Percentiles rank a stretch among this genome's conserved stretches.
phyloP scores from a whole-genome alignment of 2,113 vertebrate species.

The Eubucco bourcierii region DNA sequence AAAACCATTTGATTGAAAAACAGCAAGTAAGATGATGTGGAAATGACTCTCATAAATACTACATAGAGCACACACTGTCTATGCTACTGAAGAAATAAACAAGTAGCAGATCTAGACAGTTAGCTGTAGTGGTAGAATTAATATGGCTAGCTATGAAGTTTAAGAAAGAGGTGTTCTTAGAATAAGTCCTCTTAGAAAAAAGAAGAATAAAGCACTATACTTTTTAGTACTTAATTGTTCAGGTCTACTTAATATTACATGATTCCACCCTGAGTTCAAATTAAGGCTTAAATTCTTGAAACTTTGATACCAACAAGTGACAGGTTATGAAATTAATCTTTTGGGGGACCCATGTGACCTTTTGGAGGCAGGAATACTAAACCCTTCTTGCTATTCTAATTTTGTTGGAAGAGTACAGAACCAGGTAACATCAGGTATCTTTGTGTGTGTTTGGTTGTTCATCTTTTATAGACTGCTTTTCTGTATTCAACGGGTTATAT shows the following conservation, averaged over 20 bases:
- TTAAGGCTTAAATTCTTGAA: neutral
- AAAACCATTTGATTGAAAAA: neutral
- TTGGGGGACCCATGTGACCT: neutral
- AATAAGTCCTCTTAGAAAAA: neutral
- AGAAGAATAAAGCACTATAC: neutral
- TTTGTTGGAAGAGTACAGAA: neutral
- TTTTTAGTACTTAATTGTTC: neutral
- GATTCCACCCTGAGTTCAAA: neutral
- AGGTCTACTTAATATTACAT: neutral
- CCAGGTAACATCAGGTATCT: neutral
- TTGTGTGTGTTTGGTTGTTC: neutral
- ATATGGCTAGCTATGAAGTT: neutral
- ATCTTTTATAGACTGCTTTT: neutral
- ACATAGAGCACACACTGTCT: neutral
- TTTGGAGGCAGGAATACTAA: neutral
- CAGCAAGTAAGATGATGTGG: neutral
- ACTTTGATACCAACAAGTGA: neutral
- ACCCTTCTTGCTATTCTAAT: neutral
- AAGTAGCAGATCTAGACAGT: neutral
- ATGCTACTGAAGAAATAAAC: neutral
- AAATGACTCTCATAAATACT: no score
- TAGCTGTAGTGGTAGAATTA: neutral
- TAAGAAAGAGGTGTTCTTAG: neutral
- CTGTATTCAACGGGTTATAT: neutral
- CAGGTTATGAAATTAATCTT: neutral